phyloP scores from a whole-genome alignment of 2,888 invertebrate genomes.

The Heliconius ismenius region DNA sequence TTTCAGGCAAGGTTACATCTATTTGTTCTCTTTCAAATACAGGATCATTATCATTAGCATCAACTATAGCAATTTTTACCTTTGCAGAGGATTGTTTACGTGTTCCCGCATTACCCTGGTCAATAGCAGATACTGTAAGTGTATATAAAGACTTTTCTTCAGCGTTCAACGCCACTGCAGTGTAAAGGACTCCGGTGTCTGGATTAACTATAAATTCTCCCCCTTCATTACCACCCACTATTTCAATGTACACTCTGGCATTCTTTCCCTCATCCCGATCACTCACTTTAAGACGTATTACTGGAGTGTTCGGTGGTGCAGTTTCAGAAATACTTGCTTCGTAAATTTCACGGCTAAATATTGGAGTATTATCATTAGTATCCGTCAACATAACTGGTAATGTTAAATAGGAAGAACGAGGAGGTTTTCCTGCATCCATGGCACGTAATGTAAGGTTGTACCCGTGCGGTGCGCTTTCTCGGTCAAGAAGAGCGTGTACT shows the following conservation, averaged over 20 bases:
- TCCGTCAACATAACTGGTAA: constrained; percentile 91
- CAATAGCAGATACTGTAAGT: constrained; percentile 93
- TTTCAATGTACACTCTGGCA: constrained; percentile 91
- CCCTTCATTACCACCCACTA: constrained; percentile 95
- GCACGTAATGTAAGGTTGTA: constrained; percentile 94
- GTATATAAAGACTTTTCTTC: constrained; percentile 92
- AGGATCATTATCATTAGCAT: constrained; percentile 97
- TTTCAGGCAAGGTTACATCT: constrained; percentile 91
- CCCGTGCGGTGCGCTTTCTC: constrained; percentile 89
- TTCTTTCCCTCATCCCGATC: constrained; percentile 93
- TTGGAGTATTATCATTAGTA: constrained; percentile 92
- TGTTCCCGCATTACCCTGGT: constrained; percentile 91
- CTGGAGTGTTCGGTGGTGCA: constrained; percentile 93
- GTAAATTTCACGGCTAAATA: constrained; percentile 93
- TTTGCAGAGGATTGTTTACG: constrained; percentile 94
- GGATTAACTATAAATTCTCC: constrained; percentile 93
- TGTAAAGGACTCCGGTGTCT: constrained; percentile 94
- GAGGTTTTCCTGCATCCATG: constrained; percentile 90
- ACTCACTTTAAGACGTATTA: constrained; percentile 92
- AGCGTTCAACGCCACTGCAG: constrained; percentile 90
- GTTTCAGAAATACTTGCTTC: constrained; percentile 94
- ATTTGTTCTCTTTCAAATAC: constrained; percentile 88
- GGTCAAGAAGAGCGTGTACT: constrained; percentile 88
- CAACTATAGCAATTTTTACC: constrained; percentile 93
- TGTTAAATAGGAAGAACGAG: constrained; percentile 88